Evolutionary conservation across 2,888 invertebrate species (phyloP), one percentile per base, ranked within the genome.

Genomic region (Cyclophora punctaria): DNA sequence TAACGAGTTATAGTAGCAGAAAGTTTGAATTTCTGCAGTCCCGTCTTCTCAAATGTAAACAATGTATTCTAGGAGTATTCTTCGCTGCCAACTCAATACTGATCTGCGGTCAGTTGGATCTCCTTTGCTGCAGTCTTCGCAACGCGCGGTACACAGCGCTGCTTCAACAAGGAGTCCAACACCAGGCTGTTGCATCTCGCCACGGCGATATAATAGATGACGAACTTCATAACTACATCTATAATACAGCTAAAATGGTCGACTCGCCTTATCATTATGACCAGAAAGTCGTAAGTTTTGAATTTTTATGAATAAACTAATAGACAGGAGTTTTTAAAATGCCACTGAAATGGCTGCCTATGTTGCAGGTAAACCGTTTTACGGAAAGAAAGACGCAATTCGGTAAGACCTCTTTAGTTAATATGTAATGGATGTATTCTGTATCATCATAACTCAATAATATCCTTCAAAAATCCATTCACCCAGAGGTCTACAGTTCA

Each of bases 91-190:
- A 83, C 56, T 73, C 84, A 0, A 84, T 86, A 48, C 56, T 87
- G 2, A 70, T 87, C 40, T 87, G 87, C 63, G 87, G 87, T 0
- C 87, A 87, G 61, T 53, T 86, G n/a, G 87, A 87, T 48, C 53
- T 87, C 0, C 53, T 85, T 0, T 85, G 85, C 64, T 87, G 86
- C 59, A 78, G 81, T 40, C 63, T 86, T 0, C 75, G 85, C 41
- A 87, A 87, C 57, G 71, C 63, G 2, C 75, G 84, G 2, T 82
- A 73, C 64, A 80, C 86, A 0, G 85, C 80, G 0, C 58, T 85
- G 44, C 61, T 87, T 42, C 66, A 61, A 45, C 50, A 54, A 2
- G 83, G 80, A 0, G 74, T 78, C 3, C 53, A 48, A 2, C 76
- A 83, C 48, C 45, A 57, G 0, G 62, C 73, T 0, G 47, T 85